Evolutionary conservation across 2,888 invertebrate genomes (phyloP).

Genomic region (Ashinkailepas kermadecensis): DNA sequence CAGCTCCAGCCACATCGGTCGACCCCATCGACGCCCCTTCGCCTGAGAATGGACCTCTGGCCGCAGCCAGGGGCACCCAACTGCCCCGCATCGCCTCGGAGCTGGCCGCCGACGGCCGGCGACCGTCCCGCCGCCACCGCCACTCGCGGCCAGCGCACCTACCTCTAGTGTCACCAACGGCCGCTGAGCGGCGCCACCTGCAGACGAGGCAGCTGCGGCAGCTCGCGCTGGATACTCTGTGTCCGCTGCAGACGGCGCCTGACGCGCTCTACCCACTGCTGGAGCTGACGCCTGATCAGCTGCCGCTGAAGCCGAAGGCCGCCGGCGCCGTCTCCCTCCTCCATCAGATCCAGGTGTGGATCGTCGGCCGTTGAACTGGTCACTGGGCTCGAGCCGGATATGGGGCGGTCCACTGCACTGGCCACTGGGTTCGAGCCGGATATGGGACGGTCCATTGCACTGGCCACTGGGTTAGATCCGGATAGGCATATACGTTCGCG

Average conservation of each 20-base stretch:
- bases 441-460: too few relatives aligned
- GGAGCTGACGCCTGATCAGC: not conserved
- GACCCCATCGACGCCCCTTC: too few relatives aligned
- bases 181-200: not conserved
- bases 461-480: too few relatives aligned
- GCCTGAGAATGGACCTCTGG: too few relatives aligned
- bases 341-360: not conserved
- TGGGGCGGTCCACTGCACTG: too few relatives aligned
- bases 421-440: too few relatives aligned
- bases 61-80: too few relatives aligned
- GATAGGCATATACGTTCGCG: too few relatives aligned
- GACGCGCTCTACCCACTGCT: not conserved
- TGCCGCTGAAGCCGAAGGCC: constrained; percentile 1
- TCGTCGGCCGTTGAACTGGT: too few relatives aligned
- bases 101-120: constrained; percentile 17
- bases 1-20: too few relatives aligned
- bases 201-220: constrained; percentile 44
- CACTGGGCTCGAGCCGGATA: too few relatives aligned
- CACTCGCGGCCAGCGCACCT: constrained; percentile 37
- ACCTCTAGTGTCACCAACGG: not conserved
- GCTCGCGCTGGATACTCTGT: constrained; percentile 44
- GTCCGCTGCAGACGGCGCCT: not conserved
- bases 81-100: too few relatives aligned
- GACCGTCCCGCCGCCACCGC: constrained; percentile 35
- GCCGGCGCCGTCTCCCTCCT: not conserved